phyloP scores from a whole-genome alignment of 1,140 invertebrate species.

The Andricus grossulariae region DNA sequence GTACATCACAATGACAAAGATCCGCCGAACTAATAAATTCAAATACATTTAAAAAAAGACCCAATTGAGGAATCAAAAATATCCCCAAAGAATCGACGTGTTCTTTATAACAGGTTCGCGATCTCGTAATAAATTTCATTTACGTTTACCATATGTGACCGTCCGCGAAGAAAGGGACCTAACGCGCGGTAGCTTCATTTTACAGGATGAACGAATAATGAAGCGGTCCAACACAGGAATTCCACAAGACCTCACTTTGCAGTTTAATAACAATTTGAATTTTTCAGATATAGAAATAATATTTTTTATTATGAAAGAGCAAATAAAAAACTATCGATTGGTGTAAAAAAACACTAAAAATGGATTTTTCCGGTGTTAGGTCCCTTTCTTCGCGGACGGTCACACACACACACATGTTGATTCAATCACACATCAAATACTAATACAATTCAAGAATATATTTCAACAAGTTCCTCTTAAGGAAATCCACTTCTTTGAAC shows the following conservation, averaged over 20 bases:
- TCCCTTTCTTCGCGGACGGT: too few relatives aligned
- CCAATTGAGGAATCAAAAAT: constrained; percentile 32
- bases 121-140: constrained; percentile 61
- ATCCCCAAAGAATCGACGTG: constrained; percentile 38
- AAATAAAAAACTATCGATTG: too few relatives aligned
- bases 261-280: too few relatives aligned
- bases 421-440: constrained; percentile 61
- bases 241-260: too few relatives aligned
- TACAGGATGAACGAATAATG: too few relatives aligned
- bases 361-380: too few relatives aligned
- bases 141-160: constrained; percentile 48
- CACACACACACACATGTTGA: background rate
- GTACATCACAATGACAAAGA: constrained; percentile 46
- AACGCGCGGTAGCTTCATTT: too few relatives aligned
- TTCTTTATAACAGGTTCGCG: constrained; percentile 57
- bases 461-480: constrained; percentile 49
- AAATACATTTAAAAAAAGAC: constrained; percentile 37
- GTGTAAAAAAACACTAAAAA: too few relatives aligned
- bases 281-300: too few relatives aligned
- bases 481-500: constrained; percentile 43
- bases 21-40: constrained; percentile 36
- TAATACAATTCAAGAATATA: constrained; percentile 44
- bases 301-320: too few relatives aligned
- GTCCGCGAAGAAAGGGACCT: too few relatives aligned
- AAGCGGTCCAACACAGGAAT: too few relatives aligned